Conservation (phyloP, 2,113 vertebrate species). For the Neomonachus schauinslandi region DNA sequence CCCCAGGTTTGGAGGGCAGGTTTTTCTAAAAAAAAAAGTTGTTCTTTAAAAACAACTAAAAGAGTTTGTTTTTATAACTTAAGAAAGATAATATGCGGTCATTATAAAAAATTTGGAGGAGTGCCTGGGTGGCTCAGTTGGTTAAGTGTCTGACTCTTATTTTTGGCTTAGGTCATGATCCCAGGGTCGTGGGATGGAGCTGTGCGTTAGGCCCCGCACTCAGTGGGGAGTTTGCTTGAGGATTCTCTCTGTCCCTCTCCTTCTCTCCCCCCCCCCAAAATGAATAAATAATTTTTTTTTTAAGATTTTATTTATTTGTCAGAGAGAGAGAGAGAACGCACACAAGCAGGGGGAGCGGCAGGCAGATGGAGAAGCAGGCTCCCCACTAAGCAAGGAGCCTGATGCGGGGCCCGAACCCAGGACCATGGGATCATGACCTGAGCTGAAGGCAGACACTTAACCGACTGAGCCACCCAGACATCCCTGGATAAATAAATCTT, state of each 20-base stretch:
- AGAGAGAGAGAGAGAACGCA: too few species aligned
- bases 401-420: too few species aligned
- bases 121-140: background rate
- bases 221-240: background rate
- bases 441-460: too few species aligned
- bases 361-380: too few species aligned
- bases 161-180: background rate
- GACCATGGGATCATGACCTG: too few species aligned
- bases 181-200: background rate
- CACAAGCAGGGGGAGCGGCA: too few species aligned
- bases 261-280: background rate
- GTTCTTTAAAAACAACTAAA: background rate
- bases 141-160: background rate
- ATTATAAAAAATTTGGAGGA: conserved; percentile 9
- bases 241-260: background rate
- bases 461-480: too few species aligned
- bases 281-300: background rate
- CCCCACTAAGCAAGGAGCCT: too few species aligned
- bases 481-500: background rate
- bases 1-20: background rate
- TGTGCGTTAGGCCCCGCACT: background rate
- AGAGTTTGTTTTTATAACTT: background rate
- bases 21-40: background rate
- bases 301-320: too few species aligned
- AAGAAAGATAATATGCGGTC: background rate